phyloP scores from a whole-genome alignment of 2,888 invertebrate species.

The Artemia sinica region DNA sequence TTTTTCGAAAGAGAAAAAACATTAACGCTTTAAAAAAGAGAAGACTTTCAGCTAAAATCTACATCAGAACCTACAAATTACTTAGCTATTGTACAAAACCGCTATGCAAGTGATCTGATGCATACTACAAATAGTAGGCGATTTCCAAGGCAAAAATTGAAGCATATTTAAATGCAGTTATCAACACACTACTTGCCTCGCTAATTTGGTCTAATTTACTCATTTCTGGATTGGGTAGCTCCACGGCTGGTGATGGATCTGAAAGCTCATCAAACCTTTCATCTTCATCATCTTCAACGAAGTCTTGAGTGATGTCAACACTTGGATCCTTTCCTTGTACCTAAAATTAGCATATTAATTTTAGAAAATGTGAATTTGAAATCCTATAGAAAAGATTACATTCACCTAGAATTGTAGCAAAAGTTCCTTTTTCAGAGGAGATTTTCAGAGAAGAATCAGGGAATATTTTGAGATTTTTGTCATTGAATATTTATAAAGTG shows the following conservation, averaged over 20 bases:
- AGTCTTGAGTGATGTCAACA: slow-evolving; percentile 90
- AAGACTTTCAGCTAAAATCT: no score
- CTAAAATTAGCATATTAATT: slow-evolving; percentile 33
- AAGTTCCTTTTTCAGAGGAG: background rate
- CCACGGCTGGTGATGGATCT: slow-evolving; percentile 80
- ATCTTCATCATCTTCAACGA: slow-evolving; percentile 89
- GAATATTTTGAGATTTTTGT: background rate
- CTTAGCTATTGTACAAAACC: no score
- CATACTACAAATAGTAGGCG: no score
- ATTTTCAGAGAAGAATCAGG: background rate
- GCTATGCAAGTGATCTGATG: no score
- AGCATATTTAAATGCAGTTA: no score
- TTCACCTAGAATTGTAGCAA: background rate
- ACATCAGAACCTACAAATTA: no score
- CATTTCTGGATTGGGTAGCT: slow-evolving; percentile 85
- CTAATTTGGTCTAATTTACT: slow-evolving; percentile 84
- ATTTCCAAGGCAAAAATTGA: no score
- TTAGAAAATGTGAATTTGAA: slow-evolving; percentile 19
- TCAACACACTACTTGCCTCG: slow-evolving; percentile 36
- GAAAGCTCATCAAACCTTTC: slow-evolving; percentile 92
- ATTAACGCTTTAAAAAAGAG: no score
- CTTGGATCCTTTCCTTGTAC: slow-evolving; percentile 98
- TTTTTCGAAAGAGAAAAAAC: no score
- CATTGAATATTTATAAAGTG: no score
- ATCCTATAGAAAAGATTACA: background rate